These are phyloP conservation scores for Nannobrachium achirus DNA, from an alignment of 2,113 vertebrate genomes.

Conservation along the genomic window DNA sequence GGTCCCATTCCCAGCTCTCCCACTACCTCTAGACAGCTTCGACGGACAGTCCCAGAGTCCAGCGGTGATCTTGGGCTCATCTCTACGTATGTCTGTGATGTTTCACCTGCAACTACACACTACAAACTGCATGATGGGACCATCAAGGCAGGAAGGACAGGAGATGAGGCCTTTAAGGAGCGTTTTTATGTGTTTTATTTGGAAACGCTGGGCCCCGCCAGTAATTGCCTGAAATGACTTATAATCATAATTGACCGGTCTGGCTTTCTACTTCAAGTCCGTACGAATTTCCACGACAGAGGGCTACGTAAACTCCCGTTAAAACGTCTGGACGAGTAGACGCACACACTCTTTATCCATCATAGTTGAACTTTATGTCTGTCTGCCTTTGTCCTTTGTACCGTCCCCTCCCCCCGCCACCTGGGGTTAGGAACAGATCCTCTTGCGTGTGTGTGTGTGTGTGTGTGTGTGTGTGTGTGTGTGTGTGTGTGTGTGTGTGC, in stretches of 20 bases:
- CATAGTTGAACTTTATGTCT: conserved; percentile 53
- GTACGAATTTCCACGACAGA: conserved; percentile 67
- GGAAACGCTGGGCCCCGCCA: conserved; percentile 64
- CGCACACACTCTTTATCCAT: conserved; percentile 72
- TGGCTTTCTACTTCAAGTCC: conserved; percentile 77
- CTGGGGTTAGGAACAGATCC: conserved; percentile 8
- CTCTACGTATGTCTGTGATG: conserved; percentile 30
- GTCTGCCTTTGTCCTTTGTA: conserved; percentile 45
- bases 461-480: not conserved
- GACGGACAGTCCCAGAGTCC: conserved; percentile 28
- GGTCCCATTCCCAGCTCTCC: too few species aligned
- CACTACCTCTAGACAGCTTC: conserved; percentile 29
- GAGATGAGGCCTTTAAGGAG: conserved; percentile 57
- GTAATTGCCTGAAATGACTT: conserved; percentile 79
- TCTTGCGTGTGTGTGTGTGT: not conserved
- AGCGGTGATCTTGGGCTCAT: conserved; percentile 21
- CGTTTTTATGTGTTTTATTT: conserved; percentile 72
- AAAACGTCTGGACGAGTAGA: conserved; percentile 59
- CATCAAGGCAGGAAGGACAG: conserved; percentile 49
- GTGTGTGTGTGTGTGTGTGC: not conserved
- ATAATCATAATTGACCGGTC: conserved; percentile 77
- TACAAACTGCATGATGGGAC: conserved; percentile 61
- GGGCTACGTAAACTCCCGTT: conserved; percentile 57
- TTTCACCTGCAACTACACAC: conserved; percentile 54
- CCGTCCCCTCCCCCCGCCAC: conserved; percentile 6